A percentile compares a stretch with the other conserved stretches of the same genome.
Evolutionary conservation across 2,888 invertebrate species (phyloP).

Genomic region (Polymixis flavicincta): DNA sequence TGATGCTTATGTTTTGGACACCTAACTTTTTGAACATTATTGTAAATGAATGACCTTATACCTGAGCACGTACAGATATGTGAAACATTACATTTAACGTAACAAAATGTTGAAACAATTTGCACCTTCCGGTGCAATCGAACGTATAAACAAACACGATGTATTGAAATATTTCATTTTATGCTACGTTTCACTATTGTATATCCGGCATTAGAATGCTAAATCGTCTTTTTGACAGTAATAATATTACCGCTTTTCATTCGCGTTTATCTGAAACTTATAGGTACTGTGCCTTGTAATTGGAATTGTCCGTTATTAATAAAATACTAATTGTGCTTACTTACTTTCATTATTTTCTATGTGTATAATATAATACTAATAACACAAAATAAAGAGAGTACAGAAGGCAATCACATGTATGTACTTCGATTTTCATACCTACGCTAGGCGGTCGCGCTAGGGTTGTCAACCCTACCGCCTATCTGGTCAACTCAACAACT

Average conservation of each 20-base stretch:
- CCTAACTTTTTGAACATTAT: not conserved
- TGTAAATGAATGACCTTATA: not conserved
- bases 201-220: not conserved
- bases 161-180: not conserved
- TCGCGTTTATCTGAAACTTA: not conserved
- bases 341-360: not conserved
- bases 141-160: not conserved
- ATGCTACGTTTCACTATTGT: not conserved
- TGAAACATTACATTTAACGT: slow-evolving; percentile 1
- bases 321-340: not conserved
- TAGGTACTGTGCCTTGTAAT: not conserved
- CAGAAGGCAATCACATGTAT: too few relatives aligned
- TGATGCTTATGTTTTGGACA: too few relatives aligned
- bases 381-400: too few relatives aligned
- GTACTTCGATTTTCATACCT: too few relatives aligned
- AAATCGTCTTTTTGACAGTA: not conserved
- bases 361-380: not conserved
- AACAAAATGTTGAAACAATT: not conserved
- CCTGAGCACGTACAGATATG: not conserved
- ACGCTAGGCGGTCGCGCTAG: too few relatives aligned
- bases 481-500: too few relatives aligned
- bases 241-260: not conserved
- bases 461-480: too few relatives aligned
- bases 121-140: too few relatives aligned
- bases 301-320: not conserved